Percentiles rank a stretch among this genome's conserved stretches.
Conservation (phyloP, 2,797 vertebrate species). For the Artibeus lituratus region DNA sequence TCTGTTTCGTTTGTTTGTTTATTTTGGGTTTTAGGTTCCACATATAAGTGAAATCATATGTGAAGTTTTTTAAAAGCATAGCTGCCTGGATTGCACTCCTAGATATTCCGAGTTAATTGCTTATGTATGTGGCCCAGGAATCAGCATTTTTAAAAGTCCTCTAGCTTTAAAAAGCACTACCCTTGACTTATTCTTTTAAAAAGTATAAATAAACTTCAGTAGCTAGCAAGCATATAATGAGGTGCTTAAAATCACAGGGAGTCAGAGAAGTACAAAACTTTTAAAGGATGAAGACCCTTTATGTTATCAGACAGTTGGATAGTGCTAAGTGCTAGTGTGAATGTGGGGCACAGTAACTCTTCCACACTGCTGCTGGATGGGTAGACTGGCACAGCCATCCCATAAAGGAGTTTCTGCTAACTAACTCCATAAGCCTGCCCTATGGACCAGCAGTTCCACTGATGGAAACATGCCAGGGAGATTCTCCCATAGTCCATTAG, state of each 20-base stretch:
- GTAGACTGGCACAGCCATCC: accelerated
- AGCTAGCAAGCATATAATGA: not conserved
- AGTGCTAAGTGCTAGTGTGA: not conserved
- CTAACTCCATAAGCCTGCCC: too few relatives aligned
- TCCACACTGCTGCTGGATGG: accelerated
- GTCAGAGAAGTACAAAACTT: not conserved
- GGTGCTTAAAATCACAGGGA: not conserved
- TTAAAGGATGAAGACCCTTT: not conserved
- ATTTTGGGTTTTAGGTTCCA: not conserved
- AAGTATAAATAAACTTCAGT: not conserved
- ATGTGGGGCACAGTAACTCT: not conserved
- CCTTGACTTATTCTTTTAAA: not conserved
- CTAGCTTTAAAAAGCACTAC: not conserved
- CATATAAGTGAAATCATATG: not conserved
- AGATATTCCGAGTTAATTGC: not conserved
- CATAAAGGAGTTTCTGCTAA: not conserved
- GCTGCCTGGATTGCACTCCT: not conserved
- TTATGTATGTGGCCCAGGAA: not conserved
- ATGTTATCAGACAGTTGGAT: not conserved
- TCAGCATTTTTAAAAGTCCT: not conserved
- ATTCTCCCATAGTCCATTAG: not conserved
- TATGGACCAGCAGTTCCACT: accelerated
- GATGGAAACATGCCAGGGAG: not conserved
- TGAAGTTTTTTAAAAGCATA: not conserved
- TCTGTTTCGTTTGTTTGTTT: not conserved